A percentile compares a stretch with the other conserved stretches of the same genome.
Evolutionary conservation across 2,797 vertebrate species (phyloP).

Genomic region (Accipiter fasciatus): DNA sequence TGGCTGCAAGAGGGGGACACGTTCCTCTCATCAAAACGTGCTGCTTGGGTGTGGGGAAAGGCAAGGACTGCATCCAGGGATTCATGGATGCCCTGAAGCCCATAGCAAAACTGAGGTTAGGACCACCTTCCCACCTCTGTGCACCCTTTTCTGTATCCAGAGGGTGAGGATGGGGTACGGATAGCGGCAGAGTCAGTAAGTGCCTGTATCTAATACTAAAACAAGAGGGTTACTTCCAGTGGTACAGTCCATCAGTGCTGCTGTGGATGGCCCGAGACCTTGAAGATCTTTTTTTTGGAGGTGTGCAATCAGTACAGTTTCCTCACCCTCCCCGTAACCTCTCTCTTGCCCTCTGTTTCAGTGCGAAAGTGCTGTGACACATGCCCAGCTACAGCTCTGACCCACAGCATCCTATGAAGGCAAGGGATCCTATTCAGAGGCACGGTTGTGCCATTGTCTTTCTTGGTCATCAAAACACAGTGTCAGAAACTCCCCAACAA

Average conservation of each 20-base stretch:
- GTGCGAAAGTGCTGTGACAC: rapidly evolving
- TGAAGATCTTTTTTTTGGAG: neutral
- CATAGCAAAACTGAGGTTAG: neutral
- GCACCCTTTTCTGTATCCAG: neutral
- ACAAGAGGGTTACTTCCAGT: neutral
- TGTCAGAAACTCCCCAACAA: rapidly evolving
- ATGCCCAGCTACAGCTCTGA: rapidly evolving
- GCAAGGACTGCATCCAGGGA: neutral
- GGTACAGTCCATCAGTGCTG: neutral
- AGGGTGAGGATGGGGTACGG: neutral
- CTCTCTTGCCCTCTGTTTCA: neutral
- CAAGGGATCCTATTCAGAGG: neutral
- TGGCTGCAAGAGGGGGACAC: neutral
- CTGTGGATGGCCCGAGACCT: neutral
- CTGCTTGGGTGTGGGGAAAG: neutral
- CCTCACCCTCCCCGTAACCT: neutral
- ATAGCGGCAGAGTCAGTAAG: rapidly evolving
- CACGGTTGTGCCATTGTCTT: neutral
- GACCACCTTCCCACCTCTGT: neutral
- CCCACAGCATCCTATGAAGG: neutral
- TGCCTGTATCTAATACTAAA: neutral
- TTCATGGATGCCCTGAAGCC: neutral
- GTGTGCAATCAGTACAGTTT: neutral
- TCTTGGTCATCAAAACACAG: neutral
- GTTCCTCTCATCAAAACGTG: rapidly evolving